A percentile compares a stretch with the other conserved stretches of the same genome.
phyloP scores from a whole-genome alignment of 2,113 vertebrate species.

The Notechis scutatus region DNA sequence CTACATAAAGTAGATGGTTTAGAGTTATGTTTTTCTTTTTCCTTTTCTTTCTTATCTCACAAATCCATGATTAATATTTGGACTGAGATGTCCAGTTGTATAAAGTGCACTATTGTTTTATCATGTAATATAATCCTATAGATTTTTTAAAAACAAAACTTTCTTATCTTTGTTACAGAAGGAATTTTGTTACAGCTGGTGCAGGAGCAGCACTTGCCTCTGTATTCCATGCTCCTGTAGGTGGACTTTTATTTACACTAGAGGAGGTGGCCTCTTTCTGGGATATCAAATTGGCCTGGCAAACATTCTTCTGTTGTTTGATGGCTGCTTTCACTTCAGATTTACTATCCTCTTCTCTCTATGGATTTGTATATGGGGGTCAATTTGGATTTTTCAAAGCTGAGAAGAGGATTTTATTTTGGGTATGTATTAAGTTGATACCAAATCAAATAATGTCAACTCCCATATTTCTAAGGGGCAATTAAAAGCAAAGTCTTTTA shows the following conservation, averaged over 20 bases:
- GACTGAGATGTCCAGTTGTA: neutral
- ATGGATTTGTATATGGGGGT: constrained; percentile 40
- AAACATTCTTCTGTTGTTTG: constrained; percentile 61
- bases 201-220: constrained; percentile 32
- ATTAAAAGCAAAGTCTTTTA: neutral
- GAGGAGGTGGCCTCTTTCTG: constrained; percentile 57
- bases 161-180: constrained; percentile 22
- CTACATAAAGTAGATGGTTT: neutral
- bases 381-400: constrained; percentile 62
- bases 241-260: constrained; percentile 42
- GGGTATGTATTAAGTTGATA: constrained; percentile 36
- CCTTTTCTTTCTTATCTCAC: neutral
- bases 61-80: neutral
- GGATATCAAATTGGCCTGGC: constrained; percentile 54
- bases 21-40: neutral
- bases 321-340: constrained; percentile 46
- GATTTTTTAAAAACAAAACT: neutral
- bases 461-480: neutral
- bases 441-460: neutral
- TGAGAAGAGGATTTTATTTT: constrained; percentile 52
- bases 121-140: neutral
- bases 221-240: constrained; percentile 28
- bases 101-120: neutral
- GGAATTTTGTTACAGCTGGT: constrained; percentile 44
- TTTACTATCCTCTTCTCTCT: constrained; percentile 53